Evolutionary conservation across 2,113 vertebrate species (phyloP).

Genomic region (Ivindomyrus marchei): DNA sequence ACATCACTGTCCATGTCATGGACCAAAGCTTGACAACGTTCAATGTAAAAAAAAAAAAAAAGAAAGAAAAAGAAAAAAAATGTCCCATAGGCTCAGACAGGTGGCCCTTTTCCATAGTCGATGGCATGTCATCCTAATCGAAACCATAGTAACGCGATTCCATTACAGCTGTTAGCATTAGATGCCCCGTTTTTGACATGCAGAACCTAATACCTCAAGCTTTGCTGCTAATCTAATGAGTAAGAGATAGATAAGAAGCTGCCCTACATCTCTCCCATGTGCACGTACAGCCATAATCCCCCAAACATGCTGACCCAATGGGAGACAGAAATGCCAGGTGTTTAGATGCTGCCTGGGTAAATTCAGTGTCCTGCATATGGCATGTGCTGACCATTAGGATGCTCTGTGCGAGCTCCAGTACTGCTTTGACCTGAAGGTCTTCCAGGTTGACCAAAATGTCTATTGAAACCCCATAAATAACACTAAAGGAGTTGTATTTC

Average conservation of each 20-base stretch:
- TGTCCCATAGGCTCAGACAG: conserved; percentile 60
- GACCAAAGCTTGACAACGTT: conserved; percentile 86
- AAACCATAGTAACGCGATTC: conserved; percentile 49
- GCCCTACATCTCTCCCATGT: neutral
- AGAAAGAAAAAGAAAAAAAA: conserved; percentile 24
- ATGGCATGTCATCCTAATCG: conserved; percentile 68
- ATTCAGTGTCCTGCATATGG: neutral
- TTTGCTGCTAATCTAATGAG: conserved; percentile 31
- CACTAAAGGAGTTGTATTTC: neutral
- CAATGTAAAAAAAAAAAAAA: conserved; percentile 21
- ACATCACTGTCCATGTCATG: conserved; percentile 68
- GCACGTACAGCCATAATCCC: neutral
- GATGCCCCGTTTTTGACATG: conserved; percentile 73
- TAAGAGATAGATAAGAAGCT: conserved; percentile 13
- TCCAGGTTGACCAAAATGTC: neutral
- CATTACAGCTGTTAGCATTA: conserved; percentile 75
- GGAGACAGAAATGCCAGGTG: neutral
- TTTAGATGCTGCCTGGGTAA: neutral
- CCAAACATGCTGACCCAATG: neutral
- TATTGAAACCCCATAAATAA: neutral
- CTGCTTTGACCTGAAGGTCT: neutral
- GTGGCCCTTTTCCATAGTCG: conserved; percentile 65
- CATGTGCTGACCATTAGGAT: neutral
- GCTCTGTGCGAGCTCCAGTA: neutral
- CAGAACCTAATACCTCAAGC: conserved; percentile 74